Base-by-base conservation (phyloP, 1,140 invertebrate species). In the Galendromus occidentalis region DNA sequence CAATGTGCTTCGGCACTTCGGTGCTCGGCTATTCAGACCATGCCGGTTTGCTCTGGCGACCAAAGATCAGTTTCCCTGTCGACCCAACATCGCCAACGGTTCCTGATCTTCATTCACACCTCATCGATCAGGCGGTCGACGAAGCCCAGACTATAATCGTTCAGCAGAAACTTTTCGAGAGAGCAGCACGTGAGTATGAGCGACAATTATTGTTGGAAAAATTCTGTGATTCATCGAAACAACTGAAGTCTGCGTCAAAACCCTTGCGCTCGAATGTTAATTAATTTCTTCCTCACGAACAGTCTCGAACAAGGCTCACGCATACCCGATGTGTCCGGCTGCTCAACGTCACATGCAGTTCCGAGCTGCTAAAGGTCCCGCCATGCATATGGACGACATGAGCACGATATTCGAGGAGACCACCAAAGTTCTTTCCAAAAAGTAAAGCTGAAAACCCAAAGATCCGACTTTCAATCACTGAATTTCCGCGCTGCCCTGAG, bases 301-400 rank as follows among this genome's bases (percentile, higher is more conserved):
- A 59, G 51, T 59, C 17, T 59, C 51, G 9, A 25, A 25, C 22
- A 59, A 59, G 33, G 51, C 51, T 14, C 51, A 59, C 51, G 51
- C 14, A 4, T 59, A 59, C 33, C 51, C 51, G 22, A 59, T 59
- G 51, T 59, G 51, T 22, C 51, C 51, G 33, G 51, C 51, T 17
- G 51, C 51, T 25, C 51, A 59, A 59, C 51, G 51, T 59, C 51
- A 59, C 51, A 59, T 59, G 51, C 51, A 59, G 22, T 59, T 59
- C 22, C 51, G 51, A 18, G 51, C 51, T 14, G 51, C 51, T 2
- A 59, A 59, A 59, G 25, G 25, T 5, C 51, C 25, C 25, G 51
- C 51, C 17, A 59, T 59, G 22, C 14, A 18, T 9, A 59, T 59
- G 51, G 51, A 59, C 51, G 51, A 59, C 22, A 59, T 59, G 51